These are phyloP conservation scores for Rhogogaster chlorosoma DNA, from an alignment of 2,888 invertebrate genomes.

Conservation along the genomic window DNA sequence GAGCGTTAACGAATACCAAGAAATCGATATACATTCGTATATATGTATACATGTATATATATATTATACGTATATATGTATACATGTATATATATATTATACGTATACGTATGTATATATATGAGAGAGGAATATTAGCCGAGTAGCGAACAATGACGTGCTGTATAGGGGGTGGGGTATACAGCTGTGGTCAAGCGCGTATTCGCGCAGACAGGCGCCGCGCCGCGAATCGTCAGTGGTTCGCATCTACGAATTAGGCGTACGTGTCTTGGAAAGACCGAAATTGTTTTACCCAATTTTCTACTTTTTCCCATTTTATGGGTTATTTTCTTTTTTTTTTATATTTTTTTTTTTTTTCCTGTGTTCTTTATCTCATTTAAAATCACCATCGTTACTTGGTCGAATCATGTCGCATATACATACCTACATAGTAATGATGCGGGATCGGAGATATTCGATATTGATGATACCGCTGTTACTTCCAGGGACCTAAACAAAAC, in stretches of 20 bases:
- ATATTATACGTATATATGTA: neutral
- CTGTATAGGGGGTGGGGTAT: neutral
- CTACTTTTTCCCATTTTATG: neutral
- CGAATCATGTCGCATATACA: neutral
- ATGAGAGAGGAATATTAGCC: slow-evolving; percentile 3
- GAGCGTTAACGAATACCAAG: slow-evolving; percentile 1
- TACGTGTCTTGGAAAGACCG: neutral
- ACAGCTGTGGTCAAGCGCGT: slow-evolving; percentile 61
- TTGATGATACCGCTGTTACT: too few relatives aligned
- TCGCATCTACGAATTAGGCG: slow-evolving; percentile 65
- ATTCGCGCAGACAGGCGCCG: slow-evolving; percentile 76
- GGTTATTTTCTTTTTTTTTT: neutral
- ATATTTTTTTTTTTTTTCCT: too few relatives aligned
- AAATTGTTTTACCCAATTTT: neutral
- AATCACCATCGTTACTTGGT: neutral
- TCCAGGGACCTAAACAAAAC: neutral
- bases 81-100: neutral
- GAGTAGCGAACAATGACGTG: slow-evolving; percentile 41
- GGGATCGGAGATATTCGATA: too few relatives aligned
- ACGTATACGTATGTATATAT: neutral
- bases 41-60: neutral
- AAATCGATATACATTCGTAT: neutral
- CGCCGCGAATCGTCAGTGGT: slow-evolving; percentile 65
- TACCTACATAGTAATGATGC: too few relatives aligned
- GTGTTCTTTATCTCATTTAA: neutral